Percentiles rank a stretch among this genome's conserved stretches.
phyloP scores from a whole-genome alignment of 2,797 vertebrate genomes.

The Premnoplex brunnescens region DNA sequence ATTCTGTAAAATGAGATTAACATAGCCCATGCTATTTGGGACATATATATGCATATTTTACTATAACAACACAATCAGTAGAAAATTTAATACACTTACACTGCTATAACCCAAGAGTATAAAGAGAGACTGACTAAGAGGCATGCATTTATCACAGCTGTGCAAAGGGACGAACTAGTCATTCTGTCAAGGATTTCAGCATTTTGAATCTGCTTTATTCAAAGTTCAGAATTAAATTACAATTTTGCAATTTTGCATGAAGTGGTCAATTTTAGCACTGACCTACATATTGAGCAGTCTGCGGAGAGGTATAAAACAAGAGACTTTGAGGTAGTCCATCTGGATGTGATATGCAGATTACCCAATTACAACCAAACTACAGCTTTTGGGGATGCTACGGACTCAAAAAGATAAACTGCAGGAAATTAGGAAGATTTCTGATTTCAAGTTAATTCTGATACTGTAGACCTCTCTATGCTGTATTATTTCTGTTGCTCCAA shows the following conservation, averaged over 20 bases:
- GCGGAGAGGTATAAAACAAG: not conserved
- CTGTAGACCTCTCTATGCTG: rapidly evolving
- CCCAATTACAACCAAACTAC: not conserved
- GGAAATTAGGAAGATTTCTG: not conserved
- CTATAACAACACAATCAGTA: not conserved
- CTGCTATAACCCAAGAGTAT: not conserved
- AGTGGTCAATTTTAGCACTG: not conserved
- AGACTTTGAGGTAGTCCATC: not conserved
- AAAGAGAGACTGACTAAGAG: not conserved
- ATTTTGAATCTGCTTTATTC: not conserved
- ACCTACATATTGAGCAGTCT: not conserved
- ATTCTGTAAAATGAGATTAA: not conserved
- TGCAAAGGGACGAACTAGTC: not conserved
- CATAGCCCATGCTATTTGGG: too few species aligned
- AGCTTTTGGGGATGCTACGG: rapidly evolving
- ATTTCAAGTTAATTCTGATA: not conserved
- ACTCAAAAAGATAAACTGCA: not conserved
- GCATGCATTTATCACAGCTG: not conserved
- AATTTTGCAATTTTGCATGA: not conserved
- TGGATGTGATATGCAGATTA: not conserved
- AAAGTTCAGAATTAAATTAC: not conserved
- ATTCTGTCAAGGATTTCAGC: not conserved
- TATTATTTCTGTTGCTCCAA: not conserved
- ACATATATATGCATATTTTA: too few species aligned
- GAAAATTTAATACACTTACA: not conserved